phyloP scores from a whole-genome alignment of 2,888 invertebrate genomes.

The Lochmaea capreae region DNA sequence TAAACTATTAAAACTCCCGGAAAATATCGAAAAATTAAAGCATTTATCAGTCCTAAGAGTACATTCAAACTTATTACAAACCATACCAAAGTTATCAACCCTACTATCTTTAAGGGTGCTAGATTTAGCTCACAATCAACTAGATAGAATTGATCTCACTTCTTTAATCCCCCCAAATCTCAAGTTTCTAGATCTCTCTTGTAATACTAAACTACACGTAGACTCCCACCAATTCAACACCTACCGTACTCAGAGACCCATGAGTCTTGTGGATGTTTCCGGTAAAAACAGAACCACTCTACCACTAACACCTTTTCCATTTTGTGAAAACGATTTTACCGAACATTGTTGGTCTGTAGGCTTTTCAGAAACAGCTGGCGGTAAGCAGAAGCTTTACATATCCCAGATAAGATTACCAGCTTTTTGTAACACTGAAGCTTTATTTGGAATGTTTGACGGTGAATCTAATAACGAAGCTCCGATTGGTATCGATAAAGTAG shows the following conservation, averaged over 20 bases:
- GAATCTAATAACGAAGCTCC: constrained; percentile 78
- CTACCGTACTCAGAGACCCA: constrained; percentile 81
- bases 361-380: constrained; percentile 87
- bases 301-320: constrained; percentile 69
- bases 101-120: constrained; percentile 80
- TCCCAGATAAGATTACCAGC: constrained; percentile 82
- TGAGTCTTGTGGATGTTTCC: constrained; percentile 87
- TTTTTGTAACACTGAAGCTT: constrained; percentile 83
- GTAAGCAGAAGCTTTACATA: constrained; percentile 78
- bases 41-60: constrained; percentile 81
- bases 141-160: constrained; percentile 82
- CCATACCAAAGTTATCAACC: constrained; percentile 81
- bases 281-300: constrained; percentile 79
- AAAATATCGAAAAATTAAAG: constrained; percentile 77
- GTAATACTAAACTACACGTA: constrained; percentile 84
- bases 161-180: constrained; percentile 83
- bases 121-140: constrained; percentile 87
- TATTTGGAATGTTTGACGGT: constrained; percentile 87
- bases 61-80: constrained; percentile 83
- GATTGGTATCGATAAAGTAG: constrained; percentile 76
- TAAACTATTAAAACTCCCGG: constrained; percentile 79
- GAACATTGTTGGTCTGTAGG: constrained; percentile 84
- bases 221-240: constrained; percentile 85
- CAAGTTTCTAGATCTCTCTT: constrained; percentile 87
- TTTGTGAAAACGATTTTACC: constrained; percentile 70